Base-by-base conservation (phyloP, 2,797 vertebrate species). In the Lindbergichthys nudifrons region DNA sequence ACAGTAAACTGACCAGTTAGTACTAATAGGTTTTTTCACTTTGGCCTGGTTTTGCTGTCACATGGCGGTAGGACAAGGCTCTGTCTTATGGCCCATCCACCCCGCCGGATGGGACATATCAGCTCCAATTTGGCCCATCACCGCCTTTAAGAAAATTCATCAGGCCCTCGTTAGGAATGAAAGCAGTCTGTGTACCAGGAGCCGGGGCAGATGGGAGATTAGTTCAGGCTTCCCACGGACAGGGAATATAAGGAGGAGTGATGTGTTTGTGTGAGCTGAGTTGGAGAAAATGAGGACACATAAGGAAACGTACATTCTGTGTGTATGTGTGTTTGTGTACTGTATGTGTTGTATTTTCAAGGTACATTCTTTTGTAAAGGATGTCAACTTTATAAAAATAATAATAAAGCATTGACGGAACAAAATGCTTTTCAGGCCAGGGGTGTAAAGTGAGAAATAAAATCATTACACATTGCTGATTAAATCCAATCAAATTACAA, bases 61-160 rank as follows among this genome's bases (percentile, higher is more conserved):
- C 94, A 93, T 94, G 93, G 88, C 84, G 83, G 75, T 2, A 87
- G 83, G 87, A 93, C 91, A 93, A 92, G 89, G 92, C 84, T 84
- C 87, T 70, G 79, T 90, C 87, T 92, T 88, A 88, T 88, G 80
- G 91, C 83, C 45, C 86, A 78, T 85, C 84, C 79, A 62, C 80
- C 75, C 92, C 68, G 67, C 91, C 23, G 72, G 93, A 92, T 92
- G 92, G 88, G 88, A 93, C 86, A 90, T 87, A 93, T 96, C 92
- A 94, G 90, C 91, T 91, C 92, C 94, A 89, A 88, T 95, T 94
- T 94, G 87, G 91, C 92, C 84, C 77, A 83, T 92, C 87, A 79
- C 75, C 85, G 79, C 83, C 88, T 92, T 90, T 89, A 82, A 78
- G 87, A 92, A 93, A 93, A 93, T 93, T 92, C 87, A 91, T 95